Evolutionary conservation across 2,797 vertebrate genomes (phyloP), one percentile per base, ranked within the genome.

Genomic region (Melanotaenia parkinsoni): DNA sequence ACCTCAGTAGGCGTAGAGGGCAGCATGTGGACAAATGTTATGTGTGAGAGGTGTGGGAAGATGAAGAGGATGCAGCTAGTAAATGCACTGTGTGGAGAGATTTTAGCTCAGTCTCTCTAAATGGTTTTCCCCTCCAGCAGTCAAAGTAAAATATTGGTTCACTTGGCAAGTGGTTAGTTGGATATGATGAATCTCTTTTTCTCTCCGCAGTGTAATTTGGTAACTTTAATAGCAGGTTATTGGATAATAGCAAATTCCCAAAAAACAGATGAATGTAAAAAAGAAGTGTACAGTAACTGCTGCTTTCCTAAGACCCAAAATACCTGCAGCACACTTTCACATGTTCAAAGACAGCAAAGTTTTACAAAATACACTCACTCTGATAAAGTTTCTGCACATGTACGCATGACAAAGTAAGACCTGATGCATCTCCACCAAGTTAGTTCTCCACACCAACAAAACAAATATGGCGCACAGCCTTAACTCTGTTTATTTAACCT

Each of bases 81-180:
- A 32, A 28, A 26, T 59, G 47, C 50, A 22, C 37, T 38, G 37
- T 5, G 12, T 10, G 13, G 45, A 51, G 61, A 64, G 45, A 38
- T 78, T 32, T 30, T 18, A 28, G 53, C 37, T 57, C 64, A 40
- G 37, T 32, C 64, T 56, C 35, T 32, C 30, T 32, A 35, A 10
- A 5, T 35, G 7, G 33, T 35, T 38, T 66, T 72, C 64, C 83
- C 71, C 64, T 74, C 70, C 22, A 14, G n/a, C 20, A 64, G 84
- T 40, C 67, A 67, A 72, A 67, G 5, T 67, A 32, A 77, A 81
- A 86, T 85, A 69, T 79, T 54, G 43, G 53, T 66, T 0, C 22
- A 74, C 16, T 83, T 86, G 71, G 53, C 54, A 61, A 75, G 65
- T 1, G 24, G 58, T 75, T 26, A 22, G 47, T 30, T 37, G 37